Percentiles rank a stretch among this genome's conserved stretches.
Evolutionary conservation across 2,888 invertebrate genomes (phyloP).

Genomic region (Gari tellinella): DNA sequence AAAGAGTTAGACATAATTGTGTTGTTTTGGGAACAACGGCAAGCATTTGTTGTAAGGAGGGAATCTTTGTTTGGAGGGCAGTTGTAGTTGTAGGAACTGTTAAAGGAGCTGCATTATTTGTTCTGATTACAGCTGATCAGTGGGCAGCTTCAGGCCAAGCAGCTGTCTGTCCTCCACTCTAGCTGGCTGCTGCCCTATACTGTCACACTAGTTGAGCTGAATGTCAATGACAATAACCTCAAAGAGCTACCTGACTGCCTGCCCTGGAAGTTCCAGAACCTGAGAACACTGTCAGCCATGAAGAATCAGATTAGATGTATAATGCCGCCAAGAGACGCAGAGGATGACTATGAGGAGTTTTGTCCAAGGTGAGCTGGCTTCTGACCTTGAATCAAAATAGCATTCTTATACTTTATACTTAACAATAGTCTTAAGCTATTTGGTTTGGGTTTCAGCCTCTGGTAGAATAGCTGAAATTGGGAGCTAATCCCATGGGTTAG

Average conservation of each 20-base stretch:
- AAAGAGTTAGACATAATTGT: too few species aligned
- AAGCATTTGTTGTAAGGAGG: too few species aligned
- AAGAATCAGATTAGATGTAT: constrained; percentile 57
- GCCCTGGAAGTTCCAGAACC: constrained; percentile 71
- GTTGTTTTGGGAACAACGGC: too few species aligned
- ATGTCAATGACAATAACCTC: constrained; percentile 66
- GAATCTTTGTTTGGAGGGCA: too few species aligned
- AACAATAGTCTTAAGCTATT: too few species aligned
- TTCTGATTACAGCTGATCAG: constrained; percentile 37
- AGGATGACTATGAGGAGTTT: constrained; percentile 16
- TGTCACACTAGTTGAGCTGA: constrained; percentile 58
- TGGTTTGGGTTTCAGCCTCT: too few species aligned
- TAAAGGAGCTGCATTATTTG: too few species aligned
- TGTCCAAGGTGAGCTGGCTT: constrained; percentile 66
- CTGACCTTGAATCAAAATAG: too few species aligned
- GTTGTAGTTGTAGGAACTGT: too few species aligned
- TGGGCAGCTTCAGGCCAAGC: constrained; percentile 28
- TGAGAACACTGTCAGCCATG: constrained; percentile 57
- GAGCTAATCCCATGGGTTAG: too few species aligned
- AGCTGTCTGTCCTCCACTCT: constrained; percentile 54
- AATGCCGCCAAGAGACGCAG: constrained; percentile 11
- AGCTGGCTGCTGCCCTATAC: constrained; percentile 61
- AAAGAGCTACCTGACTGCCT: constrained; percentile 59
- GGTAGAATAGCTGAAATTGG: too few species aligned
- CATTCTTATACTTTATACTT: too few species aligned